Conservation (phyloP, 2,113 vertebrate genomes). For the Sturnus vulgaris region DNA sequence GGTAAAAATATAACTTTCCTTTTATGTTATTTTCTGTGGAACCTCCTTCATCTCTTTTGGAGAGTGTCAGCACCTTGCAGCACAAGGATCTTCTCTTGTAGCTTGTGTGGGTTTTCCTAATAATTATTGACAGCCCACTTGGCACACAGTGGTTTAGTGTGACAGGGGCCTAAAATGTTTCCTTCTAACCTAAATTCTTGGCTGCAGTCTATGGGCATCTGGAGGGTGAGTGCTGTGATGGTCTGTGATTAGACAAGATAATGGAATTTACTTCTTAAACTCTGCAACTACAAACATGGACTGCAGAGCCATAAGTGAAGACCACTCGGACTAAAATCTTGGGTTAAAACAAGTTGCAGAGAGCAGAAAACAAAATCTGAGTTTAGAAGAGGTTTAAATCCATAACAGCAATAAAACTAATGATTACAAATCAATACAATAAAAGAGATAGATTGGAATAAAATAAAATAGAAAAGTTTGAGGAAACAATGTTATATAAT, state of each 20-base stretch:
- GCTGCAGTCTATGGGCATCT: background rate
- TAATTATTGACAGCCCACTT: background rate
- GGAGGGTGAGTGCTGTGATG: background rate
- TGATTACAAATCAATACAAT: background rate
- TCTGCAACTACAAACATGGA: background rate
- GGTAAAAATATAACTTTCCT: background rate
- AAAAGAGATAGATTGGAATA: background rate
- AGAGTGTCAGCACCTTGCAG: rapidly evolving
- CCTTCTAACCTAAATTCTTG: background rate
- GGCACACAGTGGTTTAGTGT: background rate
- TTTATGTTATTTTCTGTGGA: background rate
- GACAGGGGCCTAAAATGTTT: background rate
- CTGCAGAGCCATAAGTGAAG: background rate
- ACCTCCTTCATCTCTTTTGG: background rate
- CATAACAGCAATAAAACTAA: background rate
- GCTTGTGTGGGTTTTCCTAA: background rate
- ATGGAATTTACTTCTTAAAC: background rate
- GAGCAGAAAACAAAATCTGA: background rate
- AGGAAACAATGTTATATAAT: background rate
- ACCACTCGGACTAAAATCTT: background rate
- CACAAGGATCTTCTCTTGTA: background rate
- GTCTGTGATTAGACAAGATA: background rate
- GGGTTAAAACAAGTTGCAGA: background rate
- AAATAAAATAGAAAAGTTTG: background rate
- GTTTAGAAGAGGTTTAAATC: constrained; percentile 4